A percentile compares a stretch with the other conserved stretches of the same genome.
phyloP scores from a whole-genome alignment of 2,888 invertebrate species.

The Cyrtodaria siliqua region DNA sequence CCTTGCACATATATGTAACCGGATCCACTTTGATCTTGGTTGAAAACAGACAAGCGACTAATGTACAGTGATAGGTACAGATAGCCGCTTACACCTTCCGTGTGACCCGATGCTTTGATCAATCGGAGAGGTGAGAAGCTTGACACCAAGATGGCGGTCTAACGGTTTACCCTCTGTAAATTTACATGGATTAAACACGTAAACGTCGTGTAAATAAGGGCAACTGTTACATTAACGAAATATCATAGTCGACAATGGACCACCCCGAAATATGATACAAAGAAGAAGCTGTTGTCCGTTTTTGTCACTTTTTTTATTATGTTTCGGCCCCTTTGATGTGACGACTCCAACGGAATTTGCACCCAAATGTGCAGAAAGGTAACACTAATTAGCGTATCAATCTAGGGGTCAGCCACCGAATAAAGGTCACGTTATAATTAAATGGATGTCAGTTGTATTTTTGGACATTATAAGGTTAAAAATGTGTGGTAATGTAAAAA shows the following conservation, averaged over 20 bases:
- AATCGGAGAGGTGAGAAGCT: constrained; percentile 32
- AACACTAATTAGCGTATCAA: constrained; percentile 41
- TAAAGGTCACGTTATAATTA: too few relatives aligned
- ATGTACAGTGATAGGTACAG: constrained; percentile 20
- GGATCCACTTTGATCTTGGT: constrained; percentile 28
- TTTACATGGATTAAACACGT: constrained; percentile 42
- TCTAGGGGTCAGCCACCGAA: too few relatives aligned
- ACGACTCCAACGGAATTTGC: constrained; percentile 29
- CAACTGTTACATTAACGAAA: neutral
- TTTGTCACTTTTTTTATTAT: neutral
- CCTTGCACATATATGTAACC: constrained; percentile 13
- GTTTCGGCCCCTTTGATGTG: constrained; percentile 38
- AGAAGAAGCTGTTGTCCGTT: too few relatives aligned
- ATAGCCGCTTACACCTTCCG: constrained; percentile 31
- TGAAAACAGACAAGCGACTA: constrained; percentile 16
- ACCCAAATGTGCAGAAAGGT: constrained; percentile 28
- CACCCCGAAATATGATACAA: too few relatives aligned
- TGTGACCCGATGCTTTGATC: constrained; percentile 46
- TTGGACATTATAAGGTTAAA: too few relatives aligned
- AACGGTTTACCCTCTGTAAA: constrained; percentile 21
- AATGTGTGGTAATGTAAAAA: too few relatives aligned
- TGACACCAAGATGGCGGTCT: constrained; percentile 53
- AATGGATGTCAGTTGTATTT: too few relatives aligned
- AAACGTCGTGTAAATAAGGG: constrained; percentile 45
- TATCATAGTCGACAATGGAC: too few relatives aligned